Evolutionary conservation across 2,113 vertebrate genomes (phyloP).

Genomic region (Osmerus eperlanus): DNA sequence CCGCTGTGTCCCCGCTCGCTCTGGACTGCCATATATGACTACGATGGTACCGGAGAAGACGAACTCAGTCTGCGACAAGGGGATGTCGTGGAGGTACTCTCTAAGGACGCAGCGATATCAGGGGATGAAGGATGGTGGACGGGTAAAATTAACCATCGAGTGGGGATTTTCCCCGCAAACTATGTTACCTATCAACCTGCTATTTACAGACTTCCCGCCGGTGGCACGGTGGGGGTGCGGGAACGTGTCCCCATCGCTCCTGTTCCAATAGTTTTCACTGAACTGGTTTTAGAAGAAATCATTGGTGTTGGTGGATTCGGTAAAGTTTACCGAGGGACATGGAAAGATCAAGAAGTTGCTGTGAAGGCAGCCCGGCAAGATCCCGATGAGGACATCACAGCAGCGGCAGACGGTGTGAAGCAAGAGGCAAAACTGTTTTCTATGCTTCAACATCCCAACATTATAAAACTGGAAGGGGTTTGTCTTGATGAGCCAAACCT

Average conservation of each 20-base stretch:
- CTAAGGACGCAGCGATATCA: constrained; percentile 83
- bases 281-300: constrained; percentile 86
- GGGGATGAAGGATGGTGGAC: constrained; percentile 91
- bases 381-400: constrained; percentile 89
- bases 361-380: constrained; percentile 92
- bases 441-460: constrained; percentile 88
- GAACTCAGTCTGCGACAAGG: constrained; percentile 83
- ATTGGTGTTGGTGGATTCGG: constrained; percentile 94
- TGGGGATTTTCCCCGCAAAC: constrained; percentile 86
- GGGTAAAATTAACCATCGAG: constrained; percentile 81
- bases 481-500: constrained; percentile 90
- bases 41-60: constrained; percentile 84
- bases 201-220: constrained; percentile 61
- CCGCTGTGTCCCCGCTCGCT: constrained; percentile 71
- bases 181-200: constrained; percentile 80
- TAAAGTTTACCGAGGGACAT: constrained; percentile 89
- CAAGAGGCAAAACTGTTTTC: constrained; percentile 91
- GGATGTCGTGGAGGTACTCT: constrained; percentile 84
- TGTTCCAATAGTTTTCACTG: constrained; percentile 80
- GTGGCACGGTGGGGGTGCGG: constrained; percentile 45
- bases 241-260: constrained; percentile 69
- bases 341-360: constrained; percentile 87
- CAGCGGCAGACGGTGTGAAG: constrained; percentile 83
- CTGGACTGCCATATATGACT: constrained; percentile 85
- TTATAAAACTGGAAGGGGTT: constrained; percentile 86